Percentiles rank a stretch among this genome's conserved stretches.
phyloP scores from a whole-genome alignment of 2,888 invertebrate species.

The Scaptomyza caliginosa region DNA sequence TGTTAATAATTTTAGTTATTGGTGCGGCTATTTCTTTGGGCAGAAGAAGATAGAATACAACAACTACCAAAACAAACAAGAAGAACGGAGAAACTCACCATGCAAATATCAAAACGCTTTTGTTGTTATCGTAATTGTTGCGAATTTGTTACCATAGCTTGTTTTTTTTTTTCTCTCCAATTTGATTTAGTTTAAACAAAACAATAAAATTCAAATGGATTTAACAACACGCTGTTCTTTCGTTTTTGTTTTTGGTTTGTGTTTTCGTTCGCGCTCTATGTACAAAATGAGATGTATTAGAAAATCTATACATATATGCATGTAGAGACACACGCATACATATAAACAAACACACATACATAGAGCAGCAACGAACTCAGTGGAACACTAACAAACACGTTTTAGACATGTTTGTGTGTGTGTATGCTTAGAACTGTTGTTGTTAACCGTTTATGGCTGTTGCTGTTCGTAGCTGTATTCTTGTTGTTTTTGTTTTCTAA shows the following conservation, averaged over 20 bases:
- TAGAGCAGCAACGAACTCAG: slow-evolving; percentile 29
- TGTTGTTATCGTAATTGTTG: slow-evolving; percentile 13
- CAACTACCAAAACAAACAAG: not conserved
- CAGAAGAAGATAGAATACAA: not conserved
- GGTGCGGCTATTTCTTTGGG: not conserved
- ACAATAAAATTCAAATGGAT: not conserved
- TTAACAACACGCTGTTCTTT: slow-evolving; percentile 18
- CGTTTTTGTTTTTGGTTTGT: slow-evolving; percentile 18
- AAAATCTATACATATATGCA: slow-evolving; percentile 30
- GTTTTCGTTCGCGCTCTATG: slow-evolving; percentile 32
- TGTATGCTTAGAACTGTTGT: slow-evolving; percentile 63
- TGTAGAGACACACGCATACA: slow-evolving; percentile 3
- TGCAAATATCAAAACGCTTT: slow-evolving; percentile 25
- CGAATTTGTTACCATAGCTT: slow-evolving; percentile 2
- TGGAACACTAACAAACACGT: slow-evolving; percentile 50
- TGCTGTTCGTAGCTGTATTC: slow-evolving; percentile 29
- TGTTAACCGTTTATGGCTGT: slow-evolving; percentile 45
- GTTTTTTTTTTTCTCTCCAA: slow-evolving; percentile 17
- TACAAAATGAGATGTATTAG: slow-evolving; percentile 38
- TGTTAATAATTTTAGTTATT: not conserved
- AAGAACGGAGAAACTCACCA: slow-evolving; percentile 43
- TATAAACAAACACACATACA: slow-evolving; percentile 19
- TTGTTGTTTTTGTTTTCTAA: slow-evolving; percentile 43
- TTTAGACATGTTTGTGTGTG: slow-evolving; percentile 40
- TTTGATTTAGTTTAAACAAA: slow-evolving; percentile 23